A percentile compares a stretch with the other conserved stretches of the same genome.
Conservation (phyloP, 2,888 invertebrate species). For the Himalopsyche japonica region DNA sequence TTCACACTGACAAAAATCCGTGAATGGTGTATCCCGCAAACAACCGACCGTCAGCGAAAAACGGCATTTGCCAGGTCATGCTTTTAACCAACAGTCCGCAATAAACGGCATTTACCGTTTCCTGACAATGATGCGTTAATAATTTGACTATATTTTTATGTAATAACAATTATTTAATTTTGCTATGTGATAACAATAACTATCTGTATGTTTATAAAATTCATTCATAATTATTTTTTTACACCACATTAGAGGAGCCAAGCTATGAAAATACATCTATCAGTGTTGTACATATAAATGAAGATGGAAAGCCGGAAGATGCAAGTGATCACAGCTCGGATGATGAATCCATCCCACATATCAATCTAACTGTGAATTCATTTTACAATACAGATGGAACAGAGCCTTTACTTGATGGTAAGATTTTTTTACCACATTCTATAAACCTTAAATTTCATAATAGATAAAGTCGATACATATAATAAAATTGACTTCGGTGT, state of each 20-base stretch:
- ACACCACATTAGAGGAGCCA: constrained; percentile 46
- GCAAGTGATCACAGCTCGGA: constrained; percentile 61
- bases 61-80: too few relatives aligned
- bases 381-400: constrained; percentile 61
- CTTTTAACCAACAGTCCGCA: too few relatives aligned
- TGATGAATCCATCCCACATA: constrained; percentile 56
- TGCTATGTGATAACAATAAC: too few relatives aligned
- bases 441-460: background rate
- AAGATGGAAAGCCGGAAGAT: constrained; percentile 59
- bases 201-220: background rate
- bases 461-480: background rate
- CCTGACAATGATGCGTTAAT: too few relatives aligned
- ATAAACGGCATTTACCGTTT: too few relatives aligned
- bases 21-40: too few relatives aligned
- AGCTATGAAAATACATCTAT: constrained; percentile 64
- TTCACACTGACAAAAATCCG: too few relatives aligned
- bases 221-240: background rate
- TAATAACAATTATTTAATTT: constrained; percentile 17
- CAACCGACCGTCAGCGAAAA: too few relatives aligned
- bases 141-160: too few relatives aligned
- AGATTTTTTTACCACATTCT: background rate
- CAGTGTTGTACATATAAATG: constrained; percentile 64
- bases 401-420: constrained; percentile 44
- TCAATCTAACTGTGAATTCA: constrained; percentile 68
- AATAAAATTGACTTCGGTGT: too few relatives aligned